A percentile compares a stretch with the other conserved stretches of the same genome.
These are phyloP conservation scores for Enteromius viviparus DNA, from an alignment of 2,797 vertebrate species.

Conservation along the genomic window DNA sequence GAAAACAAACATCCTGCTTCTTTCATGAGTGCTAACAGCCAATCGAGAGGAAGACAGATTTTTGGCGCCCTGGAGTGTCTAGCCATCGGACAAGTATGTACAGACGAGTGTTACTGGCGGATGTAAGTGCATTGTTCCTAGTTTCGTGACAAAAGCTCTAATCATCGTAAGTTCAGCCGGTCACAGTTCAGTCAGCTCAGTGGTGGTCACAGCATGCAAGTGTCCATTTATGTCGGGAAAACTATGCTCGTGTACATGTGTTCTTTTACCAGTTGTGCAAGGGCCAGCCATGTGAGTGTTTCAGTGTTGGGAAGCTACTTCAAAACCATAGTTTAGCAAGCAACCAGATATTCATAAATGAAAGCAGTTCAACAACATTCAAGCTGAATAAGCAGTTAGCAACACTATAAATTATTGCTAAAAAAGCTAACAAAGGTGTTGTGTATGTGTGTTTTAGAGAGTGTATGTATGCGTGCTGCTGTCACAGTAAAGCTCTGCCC, in stretches of 20 bases:
- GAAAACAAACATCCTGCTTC: slow-evolving; percentile 52
- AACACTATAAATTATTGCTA: background rate
- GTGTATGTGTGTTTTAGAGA: background rate
- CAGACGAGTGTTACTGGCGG: slow-evolving; percentile 41
- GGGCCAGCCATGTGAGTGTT: slow-evolving; percentile 51
- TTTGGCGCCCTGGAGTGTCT: slow-evolving; percentile 51
- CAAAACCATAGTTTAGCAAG: background rate
- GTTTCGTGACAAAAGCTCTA: slow-evolving; percentile 44
- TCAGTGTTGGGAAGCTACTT: slow-evolving; percentile 30
- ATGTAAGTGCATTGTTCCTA: slow-evolving; percentile 46
- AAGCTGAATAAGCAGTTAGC: slow-evolving; percentile 2
- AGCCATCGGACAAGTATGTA: slow-evolving; percentile 41
- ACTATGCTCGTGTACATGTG: slow-evolving; percentile 31
- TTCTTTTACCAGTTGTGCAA: slow-evolving; percentile 40
- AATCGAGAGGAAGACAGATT: slow-evolving; percentile 48
- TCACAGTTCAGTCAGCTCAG: slow-evolving; percentile 49
- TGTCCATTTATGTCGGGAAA: slow-evolving; percentile 27
- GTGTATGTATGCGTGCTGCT: slow-evolving; percentile 8
- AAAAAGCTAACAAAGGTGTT: background rate
- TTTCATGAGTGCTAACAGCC: slow-evolving; percentile 38
- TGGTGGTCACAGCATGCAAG: slow-evolving; percentile 41
- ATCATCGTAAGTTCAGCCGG: slow-evolving; percentile 47
- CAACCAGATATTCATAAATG: background rate
- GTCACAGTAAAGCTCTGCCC: slow-evolving; percentile 43
- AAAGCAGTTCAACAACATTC: slow-evolving; percentile 2